Evolutionary conservation across 2,888 invertebrate genomes (phyloP), one percentile per base, ranked within the genome.

Genomic region (Pollenia amentaria): DNA sequence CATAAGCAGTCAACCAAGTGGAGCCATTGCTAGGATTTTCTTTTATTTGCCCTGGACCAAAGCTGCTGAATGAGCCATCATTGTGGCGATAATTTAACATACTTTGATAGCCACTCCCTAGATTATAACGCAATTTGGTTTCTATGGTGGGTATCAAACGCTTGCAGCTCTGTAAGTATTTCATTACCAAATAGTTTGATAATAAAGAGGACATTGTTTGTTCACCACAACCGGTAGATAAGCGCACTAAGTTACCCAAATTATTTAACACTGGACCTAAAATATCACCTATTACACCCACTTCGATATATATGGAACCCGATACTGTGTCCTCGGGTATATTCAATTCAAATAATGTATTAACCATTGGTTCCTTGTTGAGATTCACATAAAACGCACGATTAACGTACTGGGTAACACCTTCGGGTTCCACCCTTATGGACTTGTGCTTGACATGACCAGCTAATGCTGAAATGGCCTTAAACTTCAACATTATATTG

Each of bases 51-150:
- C 84, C 65, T 0, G 90, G 90, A 14, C 97, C 97, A 91, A 98
- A 98, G 88, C 97, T 95, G 93, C 97, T 95, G 93, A 98, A 99
- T 0, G 99, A 98, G 2, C 98, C 98, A 92, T 99, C 98, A 0
- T 94, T 91, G 86, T 97, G 96, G 84, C 96, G 95, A 93, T 97
- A 99, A 0, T 96, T 97, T 92, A 99, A 94, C 91, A 99, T 96
- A 83, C 97, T 95, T 92, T 99, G 99, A 93, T 98, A 99, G 11
- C 98, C 98, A 40, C 95, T 94, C 90, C 98, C 97, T 92, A 98
- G 95, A 88, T 93, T 93, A 21, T 90, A 90, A 40, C 93, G 91
- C 0, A 94, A 93, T 90, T 96, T 95, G 2, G 94, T 93, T 90
- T 95, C 94, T 65, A 97, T 94, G 0, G 95, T 95, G 48, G 95